phyloP scores from a whole-genome alignment of 2,113 vertebrate species.

The Miniopterus natalensis region DNA sequence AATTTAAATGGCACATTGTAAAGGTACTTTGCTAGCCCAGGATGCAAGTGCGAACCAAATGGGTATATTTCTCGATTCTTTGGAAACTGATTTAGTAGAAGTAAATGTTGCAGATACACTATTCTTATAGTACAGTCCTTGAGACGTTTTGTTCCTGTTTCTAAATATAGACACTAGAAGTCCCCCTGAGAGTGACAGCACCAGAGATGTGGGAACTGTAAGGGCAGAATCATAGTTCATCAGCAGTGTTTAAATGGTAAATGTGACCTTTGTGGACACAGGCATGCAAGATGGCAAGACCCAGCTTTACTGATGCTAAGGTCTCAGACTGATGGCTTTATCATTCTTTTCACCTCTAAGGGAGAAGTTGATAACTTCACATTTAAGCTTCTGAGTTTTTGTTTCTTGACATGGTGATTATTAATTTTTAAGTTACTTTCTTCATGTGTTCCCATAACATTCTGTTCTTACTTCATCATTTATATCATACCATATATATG shows the following conservation, averaged over 20 bases:
- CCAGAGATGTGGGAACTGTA: constrained; percentile 13
- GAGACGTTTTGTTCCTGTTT: constrained; percentile 51
- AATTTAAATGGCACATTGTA: constrained; percentile 17
- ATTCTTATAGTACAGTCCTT: neutral
- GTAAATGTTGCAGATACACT: constrained; percentile 5
- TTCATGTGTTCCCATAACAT: neutral
- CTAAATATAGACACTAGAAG: constrained; percentile 21
- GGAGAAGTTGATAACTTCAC: constrained; percentile 1
- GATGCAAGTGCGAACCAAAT: neutral
- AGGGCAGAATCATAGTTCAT: neutral
- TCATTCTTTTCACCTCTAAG: neutral
- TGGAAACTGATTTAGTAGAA: constrained; percentile 35
- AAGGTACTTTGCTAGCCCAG: neutral
- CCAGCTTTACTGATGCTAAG: neutral
- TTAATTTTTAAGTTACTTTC: constrained; percentile 31
- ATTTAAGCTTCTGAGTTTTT: neutral
- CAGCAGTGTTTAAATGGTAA: constrained; percentile 26
- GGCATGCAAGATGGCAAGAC: neutral
- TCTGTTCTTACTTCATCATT: neutral
- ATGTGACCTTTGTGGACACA: constrained; percentile 36
- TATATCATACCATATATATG: neutral
- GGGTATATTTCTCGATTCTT: constrained; percentile 13
- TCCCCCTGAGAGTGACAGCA: neutral
- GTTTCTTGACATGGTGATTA: neutral
- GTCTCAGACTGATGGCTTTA: neutral